Conservation (phyloP, 2,113 vertebrate species). For the Gasterosteus aculeatus region DNA sequence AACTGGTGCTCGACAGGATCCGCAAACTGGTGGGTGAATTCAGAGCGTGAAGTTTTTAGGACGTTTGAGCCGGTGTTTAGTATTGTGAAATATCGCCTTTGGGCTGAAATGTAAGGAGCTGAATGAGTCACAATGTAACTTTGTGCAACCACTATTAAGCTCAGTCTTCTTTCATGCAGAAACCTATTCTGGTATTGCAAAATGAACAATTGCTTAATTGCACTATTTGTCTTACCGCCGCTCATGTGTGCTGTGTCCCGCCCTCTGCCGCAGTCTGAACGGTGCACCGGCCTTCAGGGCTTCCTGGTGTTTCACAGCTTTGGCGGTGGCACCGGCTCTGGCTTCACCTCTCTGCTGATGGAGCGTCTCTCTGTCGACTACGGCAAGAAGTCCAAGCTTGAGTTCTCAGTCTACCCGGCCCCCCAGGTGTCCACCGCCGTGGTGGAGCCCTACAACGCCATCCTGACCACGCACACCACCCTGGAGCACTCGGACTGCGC, state of each 20-base stretch:
- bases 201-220: too few species aligned
- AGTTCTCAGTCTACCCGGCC: constrained; percentile 85
- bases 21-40: constrained; percentile 35
- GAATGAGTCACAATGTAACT: background rate
- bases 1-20: constrained; percentile 27
- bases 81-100: too few species aligned
- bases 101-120: background rate
- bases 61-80: too few species aligned
- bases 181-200: background rate
- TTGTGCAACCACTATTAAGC: background rate
- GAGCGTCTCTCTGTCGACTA: constrained; percentile 93
- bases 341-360: constrained; percentile 90
- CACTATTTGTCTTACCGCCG: background rate
- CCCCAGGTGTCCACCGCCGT: constrained; percentile 86
- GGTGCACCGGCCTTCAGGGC: constrained; percentile 64
- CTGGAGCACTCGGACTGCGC: constrained; percentile 88
- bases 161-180: background rate
- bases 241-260: background rate
- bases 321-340: constrained; percentile 70
- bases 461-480: constrained; percentile 84
- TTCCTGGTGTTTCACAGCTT: constrained; percentile 57
- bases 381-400: constrained; percentile 89
- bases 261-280: constrained; percentile 54
- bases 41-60: background rate
- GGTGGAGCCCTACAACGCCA: constrained; percentile 91